Conservation (phyloP, 2,888 invertebrate species). For the Geophilus truncorum region DNA sequence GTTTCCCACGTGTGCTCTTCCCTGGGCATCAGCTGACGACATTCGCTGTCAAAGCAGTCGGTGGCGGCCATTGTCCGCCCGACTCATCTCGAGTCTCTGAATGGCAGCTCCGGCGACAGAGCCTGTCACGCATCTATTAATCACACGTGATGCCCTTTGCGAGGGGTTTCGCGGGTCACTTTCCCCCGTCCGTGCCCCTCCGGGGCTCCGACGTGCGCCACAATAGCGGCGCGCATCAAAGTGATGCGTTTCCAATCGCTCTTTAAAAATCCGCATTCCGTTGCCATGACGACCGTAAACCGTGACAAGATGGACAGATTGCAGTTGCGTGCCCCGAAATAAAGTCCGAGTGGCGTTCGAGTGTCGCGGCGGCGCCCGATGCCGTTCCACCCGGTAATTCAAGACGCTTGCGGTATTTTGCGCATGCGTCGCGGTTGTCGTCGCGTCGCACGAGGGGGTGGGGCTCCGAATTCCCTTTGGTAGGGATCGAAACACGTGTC, state of each 20-base stretch:
- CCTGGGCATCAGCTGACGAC: neutral
- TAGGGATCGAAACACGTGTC: neutral
- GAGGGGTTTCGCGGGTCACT: neutral
- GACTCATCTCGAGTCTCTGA: neutral
- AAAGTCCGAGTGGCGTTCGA: neutral
- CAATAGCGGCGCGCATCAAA: neutral
- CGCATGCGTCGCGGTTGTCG: neutral
- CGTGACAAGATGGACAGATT: conserved; percentile 2
- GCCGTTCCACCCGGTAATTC: neutral
- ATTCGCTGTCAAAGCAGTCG: neutral
- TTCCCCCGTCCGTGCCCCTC: neutral
- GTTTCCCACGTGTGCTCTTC: neutral
- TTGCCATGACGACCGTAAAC: neutral
- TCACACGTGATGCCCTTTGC: conserved; percentile 3
- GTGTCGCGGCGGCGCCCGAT: neutral
- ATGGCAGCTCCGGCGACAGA: neutral
- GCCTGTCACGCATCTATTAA: conserved; percentile 6
- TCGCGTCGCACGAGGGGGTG: neutral
- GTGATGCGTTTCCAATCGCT: neutral
- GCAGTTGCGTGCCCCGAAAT: neutral
- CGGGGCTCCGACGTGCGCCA: neutral
- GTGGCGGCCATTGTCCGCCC: neutral
- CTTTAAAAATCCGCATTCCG: neutral
- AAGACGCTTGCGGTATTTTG: neutral
- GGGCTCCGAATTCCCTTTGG: neutral